Percentiles rank a stretch among this genome's conserved stretches.
Conservation (phyloP, 1,140 invertebrate genomes). For the Heliconius himera region DNA sequence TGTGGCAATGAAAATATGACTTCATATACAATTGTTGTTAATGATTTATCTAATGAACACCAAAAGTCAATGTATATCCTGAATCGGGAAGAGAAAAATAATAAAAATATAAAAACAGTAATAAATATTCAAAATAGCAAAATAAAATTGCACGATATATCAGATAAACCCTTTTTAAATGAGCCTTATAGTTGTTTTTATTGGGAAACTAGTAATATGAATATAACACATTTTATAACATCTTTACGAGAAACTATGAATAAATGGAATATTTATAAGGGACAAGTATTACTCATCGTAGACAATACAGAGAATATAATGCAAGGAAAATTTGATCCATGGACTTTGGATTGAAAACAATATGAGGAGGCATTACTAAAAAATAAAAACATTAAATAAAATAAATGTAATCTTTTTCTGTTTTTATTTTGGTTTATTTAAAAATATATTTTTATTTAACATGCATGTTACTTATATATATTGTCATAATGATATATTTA, state of each 20-base stretch:
- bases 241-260: background rate
- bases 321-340: conserved; percentile 5
- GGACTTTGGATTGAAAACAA: background rate
- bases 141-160: background rate
- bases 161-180: background rate
- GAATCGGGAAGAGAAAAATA: background rate
- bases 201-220: background rate
- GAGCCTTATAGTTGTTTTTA: background rate
- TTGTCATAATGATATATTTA: no score
- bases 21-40: conserved; percentile 3
- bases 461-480: no score
- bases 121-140: background rate
- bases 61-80: background rate
- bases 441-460: no score
- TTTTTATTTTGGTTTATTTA: background rate
- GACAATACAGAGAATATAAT: background rate
- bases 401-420: background rate
- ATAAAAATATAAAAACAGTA: background rate
- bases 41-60: background rate
- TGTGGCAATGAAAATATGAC: conserved; percentile 30
- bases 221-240: background rate
- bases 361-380: background rate
- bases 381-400: background rate
- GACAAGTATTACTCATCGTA: background rate
- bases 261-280: background rate